These are phyloP conservation scores for Chrysolina haemoptera DNA, from an alignment of 2,888 invertebrate genomes.

Conservation along the genomic window DNA sequence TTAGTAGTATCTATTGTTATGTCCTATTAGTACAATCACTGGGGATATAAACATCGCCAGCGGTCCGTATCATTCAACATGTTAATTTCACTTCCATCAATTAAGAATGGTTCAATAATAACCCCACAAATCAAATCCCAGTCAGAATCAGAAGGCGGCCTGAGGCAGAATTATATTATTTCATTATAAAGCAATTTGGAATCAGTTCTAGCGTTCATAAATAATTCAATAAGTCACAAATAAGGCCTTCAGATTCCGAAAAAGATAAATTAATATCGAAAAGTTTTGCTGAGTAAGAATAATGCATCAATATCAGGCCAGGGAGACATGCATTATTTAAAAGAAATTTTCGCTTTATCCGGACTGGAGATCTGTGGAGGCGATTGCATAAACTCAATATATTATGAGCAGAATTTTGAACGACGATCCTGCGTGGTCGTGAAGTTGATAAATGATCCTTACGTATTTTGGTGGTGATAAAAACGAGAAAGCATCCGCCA, in stretches of 20 bases:
- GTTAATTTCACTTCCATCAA: not conserved
- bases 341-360: slow-evolving; percentile 20
- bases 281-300: slow-evolving; percentile 48
- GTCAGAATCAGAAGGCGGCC: not conserved
- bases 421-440: not conserved
- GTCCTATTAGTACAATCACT: too few species aligned
- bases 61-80: not conserved
- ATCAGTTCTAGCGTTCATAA: slow-evolving; percentile 52
- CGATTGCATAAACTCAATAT: slow-evolving; percentile 19
- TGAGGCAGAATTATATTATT: slow-evolving; percentile 54
- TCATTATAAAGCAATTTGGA: slow-evolving; percentile 56
- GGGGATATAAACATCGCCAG: too few species aligned
- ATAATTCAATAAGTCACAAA: slow-evolving; percentile 53
- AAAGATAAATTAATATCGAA: slow-evolving; percentile 52
- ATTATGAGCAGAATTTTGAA: slow-evolving; percentile 9
- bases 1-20: too few species aligned
- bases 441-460: slow-evolving; percentile 16
- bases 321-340: slow-evolving; percentile 22
- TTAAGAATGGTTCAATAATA: slow-evolving; percentile 20
- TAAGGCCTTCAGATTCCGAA: slow-evolving; percentile 47
- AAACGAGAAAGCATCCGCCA: not conserved
- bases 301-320: slow-evolving; percentile 37
- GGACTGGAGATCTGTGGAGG: slow-evolving; percentile 1
- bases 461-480: slow-evolving; percentile 4
- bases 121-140: slow-evolving; percentile 20